Percentiles rank a stretch among this genome's conserved stretches.
Evolutionary conservation across 2,888 invertebrate species (phyloP).

Genomic region (Drosophila borborema): DNA sequence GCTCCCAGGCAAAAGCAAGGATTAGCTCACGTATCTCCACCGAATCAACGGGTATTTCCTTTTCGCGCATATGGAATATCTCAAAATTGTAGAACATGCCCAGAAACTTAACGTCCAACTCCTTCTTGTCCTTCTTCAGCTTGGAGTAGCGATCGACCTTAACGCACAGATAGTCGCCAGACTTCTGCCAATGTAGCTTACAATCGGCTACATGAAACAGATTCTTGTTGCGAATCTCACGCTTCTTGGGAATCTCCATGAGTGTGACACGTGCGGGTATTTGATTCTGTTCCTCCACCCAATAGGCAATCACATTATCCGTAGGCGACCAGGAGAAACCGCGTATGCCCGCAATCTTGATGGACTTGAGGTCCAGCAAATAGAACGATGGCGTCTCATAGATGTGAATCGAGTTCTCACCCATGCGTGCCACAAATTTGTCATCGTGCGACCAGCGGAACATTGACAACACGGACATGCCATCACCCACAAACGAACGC

Average conservation of each 20-base stretch:
- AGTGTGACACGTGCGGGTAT: constrained; percentile 98
- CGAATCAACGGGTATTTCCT: constrained; percentile 98
- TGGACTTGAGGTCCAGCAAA: constrained; percentile 96
- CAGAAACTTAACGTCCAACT: constrained; percentile 95
- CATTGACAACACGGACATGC: constrained; percentile 94
- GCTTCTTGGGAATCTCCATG: constrained; percentile 95
- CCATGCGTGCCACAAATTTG: constrained; percentile 96
- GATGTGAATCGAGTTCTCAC: constrained; percentile 93
- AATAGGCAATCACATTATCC: constrained; percentile 97
- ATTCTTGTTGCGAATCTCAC: constrained; percentile 96
- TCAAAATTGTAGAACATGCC: constrained; percentile 99
- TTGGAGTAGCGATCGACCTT: constrained; percentile 95
- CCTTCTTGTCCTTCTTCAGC: constrained; percentile 96
- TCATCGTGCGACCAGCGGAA: constrained; percentile 99
- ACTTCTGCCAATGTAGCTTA: constrained; percentile 99
- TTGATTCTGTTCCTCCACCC: constrained; percentile 99
- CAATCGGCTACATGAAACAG: constrained; percentile 99
- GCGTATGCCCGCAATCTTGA: constrained; percentile 94
- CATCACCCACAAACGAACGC: constrained; percentile 94
- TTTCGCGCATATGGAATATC: constrained; percentile 99
- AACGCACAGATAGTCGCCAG: constrained; percentile 98
- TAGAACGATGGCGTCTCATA: constrained; percentile 99
- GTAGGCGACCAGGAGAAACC: constrained; percentile 99
- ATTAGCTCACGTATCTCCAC: constrained; percentile 97
- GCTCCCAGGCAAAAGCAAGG: constrained; percentile 99